phyloP scores from a whole-genome alignment of 1,140 invertebrate genomes.

The Reticulitermes speratus region DNA sequence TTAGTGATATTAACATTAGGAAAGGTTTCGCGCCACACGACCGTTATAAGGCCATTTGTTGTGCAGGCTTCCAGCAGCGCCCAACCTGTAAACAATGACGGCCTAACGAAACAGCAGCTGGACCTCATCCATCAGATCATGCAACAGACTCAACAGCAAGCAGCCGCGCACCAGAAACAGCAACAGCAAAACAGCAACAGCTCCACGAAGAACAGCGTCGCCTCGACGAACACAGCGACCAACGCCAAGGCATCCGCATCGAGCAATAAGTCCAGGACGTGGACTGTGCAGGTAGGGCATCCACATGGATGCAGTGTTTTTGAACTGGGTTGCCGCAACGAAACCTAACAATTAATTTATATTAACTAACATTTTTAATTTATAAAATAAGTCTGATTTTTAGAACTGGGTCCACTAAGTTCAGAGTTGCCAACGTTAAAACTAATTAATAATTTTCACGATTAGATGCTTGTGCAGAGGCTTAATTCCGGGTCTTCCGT shows the following conservation, averaged over 20 bases:
- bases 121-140: constrained; percentile 77
- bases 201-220: constrained; percentile 43
- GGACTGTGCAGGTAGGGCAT: constrained; percentile 39
- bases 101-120: constrained; percentile 68
- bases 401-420: too few relatives aligned
- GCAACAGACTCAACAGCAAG: constrained; percentile 65
- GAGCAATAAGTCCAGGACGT: constrained; percentile 39
- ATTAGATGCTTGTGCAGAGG: too few relatives aligned
- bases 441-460: too few relatives aligned
- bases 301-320: not conserved
- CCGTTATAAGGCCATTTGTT: not conserved
- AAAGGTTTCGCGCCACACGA: not conserved
- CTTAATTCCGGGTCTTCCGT: too few relatives aligned
- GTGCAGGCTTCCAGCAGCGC: constrained; percentile 27
- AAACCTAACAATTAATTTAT: constrained; percentile 16
- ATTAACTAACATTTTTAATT: constrained; percentile 30
- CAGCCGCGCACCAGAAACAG: constrained; percentile 39
- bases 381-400: constrained; percentile 15
- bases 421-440: too few relatives aligned
- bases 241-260: constrained; percentile 41
- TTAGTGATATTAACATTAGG: too few relatives aligned
- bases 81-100: constrained; percentile 57
- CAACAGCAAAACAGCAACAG: constrained; percentile 28
- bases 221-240: constrained; percentile 43
- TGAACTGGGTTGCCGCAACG: not conserved